Evolutionary conservation across 1,140 invertebrate species (phyloP), one percentile per base, ranked within the genome.

Genomic region (Drosophila grimshawi): DNA sequence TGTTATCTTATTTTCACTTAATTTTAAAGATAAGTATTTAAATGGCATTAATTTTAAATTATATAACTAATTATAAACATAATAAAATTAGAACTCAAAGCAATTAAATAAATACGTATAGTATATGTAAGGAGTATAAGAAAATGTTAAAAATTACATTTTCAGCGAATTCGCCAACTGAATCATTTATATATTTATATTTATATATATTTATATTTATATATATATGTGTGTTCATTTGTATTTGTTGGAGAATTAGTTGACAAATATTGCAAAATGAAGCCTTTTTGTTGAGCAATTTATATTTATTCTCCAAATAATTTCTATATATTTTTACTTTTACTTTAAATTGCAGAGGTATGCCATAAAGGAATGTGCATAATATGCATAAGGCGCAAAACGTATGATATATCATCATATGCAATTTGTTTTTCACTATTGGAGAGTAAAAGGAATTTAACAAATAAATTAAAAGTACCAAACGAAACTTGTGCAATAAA

Each of bases 231-330:
- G 56, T n/a, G 7, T 53, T 57, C 41, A 8, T 65, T 68, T 43
- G 3, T 52, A 29, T 46, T 19, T 61, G 48, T 61, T 67, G 43
- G 59, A 69, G 52, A 74, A 72, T 72, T 72, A 60, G 67, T 72
- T 73, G 76, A 70, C 52, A 74, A 82, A 82, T 69, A 56, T 88
- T 86, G 82, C 83, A 88, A 88, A 73, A 76, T 63, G 46, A 79
- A 82, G 82, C 82, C 83, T 64, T 81, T 64, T 78, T 76, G 56
- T 65, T 56, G 52, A 43, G 32, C 33, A 59, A 56, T 46, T 49
- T 55, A 46, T 32, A 35, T 69, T 48, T 60, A 37, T 51, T 19
- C 19, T 19, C 19, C 19, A 60, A 86, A 68, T 74, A 51, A 60
- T 67, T 60, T 55, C 27, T 35, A 29, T 57, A 61, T 37, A 37